These are phyloP conservation scores for Sebastes fasciatus DNA, from an alignment of 2,113 vertebrate genomes.

Conservation along the genomic window DNA sequence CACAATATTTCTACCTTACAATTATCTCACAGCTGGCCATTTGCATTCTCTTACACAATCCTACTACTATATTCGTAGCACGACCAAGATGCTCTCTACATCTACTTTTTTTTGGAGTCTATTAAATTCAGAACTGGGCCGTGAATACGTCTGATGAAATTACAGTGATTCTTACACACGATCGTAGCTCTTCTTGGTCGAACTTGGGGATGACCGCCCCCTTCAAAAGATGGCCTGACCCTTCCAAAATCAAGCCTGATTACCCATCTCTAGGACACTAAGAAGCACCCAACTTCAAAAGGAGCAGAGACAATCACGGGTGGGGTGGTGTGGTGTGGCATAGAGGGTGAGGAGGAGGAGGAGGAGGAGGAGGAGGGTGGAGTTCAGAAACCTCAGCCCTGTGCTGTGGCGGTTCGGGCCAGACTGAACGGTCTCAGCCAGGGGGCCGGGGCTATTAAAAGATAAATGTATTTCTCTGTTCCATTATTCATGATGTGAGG, in stretches of 20 bases:
- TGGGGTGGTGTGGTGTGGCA: slow-evolving; percentile 40
- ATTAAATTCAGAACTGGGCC: slow-evolving; percentile 25
- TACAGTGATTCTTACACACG: slow-evolving; percentile 53
- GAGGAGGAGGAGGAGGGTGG: neutral
- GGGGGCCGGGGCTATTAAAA: slow-evolving; percentile 85
- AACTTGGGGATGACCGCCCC: slow-evolving; percentile 72
- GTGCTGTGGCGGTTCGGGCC: slow-evolving; percentile 67
- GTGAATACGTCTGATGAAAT: slow-evolving; percentile 47
- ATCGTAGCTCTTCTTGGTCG: slow-evolving; percentile 36
- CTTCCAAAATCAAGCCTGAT: slow-evolving; percentile 85
- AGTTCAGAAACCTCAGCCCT: slow-evolving; percentile 69
- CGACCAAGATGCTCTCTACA: slow-evolving; percentile 12
- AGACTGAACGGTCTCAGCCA: slow-evolving; percentile 77
- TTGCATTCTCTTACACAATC: slow-evolving; percentile 38
- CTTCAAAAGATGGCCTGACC: slow-evolving; percentile 78
- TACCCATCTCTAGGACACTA: slow-evolving; percentile 88
- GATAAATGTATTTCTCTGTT: slow-evolving; percentile 88
- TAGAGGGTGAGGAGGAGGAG: neutral
- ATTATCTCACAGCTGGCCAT: slow-evolving; percentile 21
- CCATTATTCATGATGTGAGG: slow-evolving; percentile 86
- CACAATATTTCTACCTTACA: slow-evolving; percentile 22
- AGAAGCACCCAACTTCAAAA: slow-evolving; percentile 85
- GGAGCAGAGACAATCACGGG: slow-evolving; percentile 81
- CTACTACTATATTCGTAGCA: slow-evolving; percentile 27
- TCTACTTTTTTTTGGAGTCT: neutral